Percentiles rank a stretch among this genome's conserved stretches.
phyloP scores from a whole-genome alignment of 1,140 invertebrate species.

The Eriocheir sinensis region DNA sequence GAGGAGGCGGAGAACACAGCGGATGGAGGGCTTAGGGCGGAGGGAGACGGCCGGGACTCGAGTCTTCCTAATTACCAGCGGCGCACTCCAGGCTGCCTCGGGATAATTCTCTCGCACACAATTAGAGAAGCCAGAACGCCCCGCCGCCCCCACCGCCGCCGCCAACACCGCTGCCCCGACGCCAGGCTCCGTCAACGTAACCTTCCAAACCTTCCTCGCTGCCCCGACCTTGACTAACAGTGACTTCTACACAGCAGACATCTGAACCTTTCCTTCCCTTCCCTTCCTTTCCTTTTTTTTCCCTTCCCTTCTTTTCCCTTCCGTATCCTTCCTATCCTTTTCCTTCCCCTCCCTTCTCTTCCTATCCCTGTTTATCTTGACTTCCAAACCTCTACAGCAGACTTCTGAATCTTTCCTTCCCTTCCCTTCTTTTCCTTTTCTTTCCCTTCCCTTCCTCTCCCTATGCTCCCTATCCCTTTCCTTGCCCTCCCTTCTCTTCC shows the following conservation, averaged over 20 bases:
- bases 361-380: no score
- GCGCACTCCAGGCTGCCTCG: background rate
- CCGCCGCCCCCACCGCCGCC: background rate
- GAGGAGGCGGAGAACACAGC: background rate
- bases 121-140: constrained; percentile 20
- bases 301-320: no score
- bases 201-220: no score
- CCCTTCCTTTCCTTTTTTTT: no score
- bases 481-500: no score
- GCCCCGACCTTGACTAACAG: background rate
- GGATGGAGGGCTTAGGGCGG: background rate
- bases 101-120: constrained; percentile 15
- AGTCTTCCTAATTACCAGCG: constrained; percentile 14
- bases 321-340: no score
- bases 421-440: no score
- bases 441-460: no score
- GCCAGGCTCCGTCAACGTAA: background rate
- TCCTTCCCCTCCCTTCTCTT: no score
- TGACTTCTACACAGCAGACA: background rate
- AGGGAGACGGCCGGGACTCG: background rate
- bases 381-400: no score
- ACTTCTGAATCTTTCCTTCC: no score
- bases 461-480: no score
- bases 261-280: background rate
- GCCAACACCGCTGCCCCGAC: background rate